These are phyloP conservation scores for Eublepharis macularius DNA, from an alignment of 2,113 vertebrate genomes.

Conservation along the genomic window DNA sequence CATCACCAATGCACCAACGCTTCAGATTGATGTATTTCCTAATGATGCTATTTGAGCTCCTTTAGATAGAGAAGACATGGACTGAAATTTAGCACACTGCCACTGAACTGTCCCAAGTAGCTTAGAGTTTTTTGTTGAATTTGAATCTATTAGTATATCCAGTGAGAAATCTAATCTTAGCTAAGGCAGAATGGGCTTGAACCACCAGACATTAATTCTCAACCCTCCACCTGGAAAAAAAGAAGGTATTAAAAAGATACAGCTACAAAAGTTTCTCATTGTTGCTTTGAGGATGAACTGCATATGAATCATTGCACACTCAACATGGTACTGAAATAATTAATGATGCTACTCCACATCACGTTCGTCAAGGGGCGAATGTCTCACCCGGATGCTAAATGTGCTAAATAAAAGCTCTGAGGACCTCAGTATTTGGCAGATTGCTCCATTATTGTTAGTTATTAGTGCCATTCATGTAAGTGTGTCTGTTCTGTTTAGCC, in stretches of 20 bases:
- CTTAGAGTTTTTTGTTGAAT: too few relatives aligned
- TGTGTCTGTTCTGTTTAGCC: background rate
- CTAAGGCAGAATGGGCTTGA: background rate
- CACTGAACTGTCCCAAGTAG: too few relatives aligned
- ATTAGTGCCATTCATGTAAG: background rate
- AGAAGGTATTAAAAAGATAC: background rate
- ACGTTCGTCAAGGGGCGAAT: background rate
- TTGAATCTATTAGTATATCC: too few relatives aligned
- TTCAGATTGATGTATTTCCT: too few relatives aligned
- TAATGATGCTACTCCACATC: accelerated
- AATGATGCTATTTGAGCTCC: too few relatives aligned
- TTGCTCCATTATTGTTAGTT: background rate
- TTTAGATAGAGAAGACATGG: too few relatives aligned
- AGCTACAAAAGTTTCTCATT: background rate
- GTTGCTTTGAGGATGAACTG: background rate
- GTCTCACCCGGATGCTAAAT: background rate
- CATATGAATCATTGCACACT: background rate
- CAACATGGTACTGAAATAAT: background rate
- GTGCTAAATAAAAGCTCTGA: background rate
- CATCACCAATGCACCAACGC: too few relatives aligned
- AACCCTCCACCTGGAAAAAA: background rate
- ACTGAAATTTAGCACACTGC: too few relatives aligned
- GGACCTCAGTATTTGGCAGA: background rate
- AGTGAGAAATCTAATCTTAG: background rate
- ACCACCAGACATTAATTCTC: background rate